phyloP scores from a whole-genome alignment of 64 coral and sea anemone species.

The Astreopora myriophthalma region DNA sequence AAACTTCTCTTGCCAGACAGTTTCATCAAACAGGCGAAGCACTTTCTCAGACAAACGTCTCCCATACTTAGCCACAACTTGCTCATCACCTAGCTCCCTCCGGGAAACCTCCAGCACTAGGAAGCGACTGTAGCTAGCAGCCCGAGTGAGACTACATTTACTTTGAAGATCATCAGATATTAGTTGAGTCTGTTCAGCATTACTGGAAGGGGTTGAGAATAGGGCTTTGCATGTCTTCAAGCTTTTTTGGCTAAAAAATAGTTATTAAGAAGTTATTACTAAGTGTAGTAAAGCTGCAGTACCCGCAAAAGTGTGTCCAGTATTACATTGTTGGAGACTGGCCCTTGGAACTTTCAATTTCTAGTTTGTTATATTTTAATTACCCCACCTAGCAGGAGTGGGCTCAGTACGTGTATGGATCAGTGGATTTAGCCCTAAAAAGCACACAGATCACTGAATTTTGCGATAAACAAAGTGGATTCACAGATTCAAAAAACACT shows the following conservation, averaged over 20 bases:
- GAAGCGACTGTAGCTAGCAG: conserved; percentile 69
- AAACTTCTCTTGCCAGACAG: conserved; percentile 63
- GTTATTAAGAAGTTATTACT: neutral
- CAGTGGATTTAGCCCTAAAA: no score
- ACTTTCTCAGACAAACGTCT: conserved; percentile 79
- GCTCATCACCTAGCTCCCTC: conserved; percentile 38
- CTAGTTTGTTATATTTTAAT: no score
- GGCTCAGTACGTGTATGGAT: no score
- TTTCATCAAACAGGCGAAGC: conserved; percentile 87
- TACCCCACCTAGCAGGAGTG: no score
- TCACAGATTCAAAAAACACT: no score
- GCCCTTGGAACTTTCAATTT: neutral
- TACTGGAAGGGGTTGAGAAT: neutral
- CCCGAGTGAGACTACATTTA: neutral
- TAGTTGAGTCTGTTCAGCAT: neutral
- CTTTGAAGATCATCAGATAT: conserved; percentile 7
- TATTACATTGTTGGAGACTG: neutral
- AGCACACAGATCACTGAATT: no score
- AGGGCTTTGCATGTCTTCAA: neutral
- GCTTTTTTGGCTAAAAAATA: neutral
- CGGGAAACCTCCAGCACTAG: conserved; percentile 90
- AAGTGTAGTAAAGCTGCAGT: no score
- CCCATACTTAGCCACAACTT: conserved; percentile 4
- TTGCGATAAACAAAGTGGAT: no score
- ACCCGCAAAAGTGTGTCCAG: no score